Percentiles rank a stretch among this genome's conserved stretches.
phyloP scores from a whole-genome alignment of 1,140 invertebrate genomes.

The Scylla paramamosain region DNA sequence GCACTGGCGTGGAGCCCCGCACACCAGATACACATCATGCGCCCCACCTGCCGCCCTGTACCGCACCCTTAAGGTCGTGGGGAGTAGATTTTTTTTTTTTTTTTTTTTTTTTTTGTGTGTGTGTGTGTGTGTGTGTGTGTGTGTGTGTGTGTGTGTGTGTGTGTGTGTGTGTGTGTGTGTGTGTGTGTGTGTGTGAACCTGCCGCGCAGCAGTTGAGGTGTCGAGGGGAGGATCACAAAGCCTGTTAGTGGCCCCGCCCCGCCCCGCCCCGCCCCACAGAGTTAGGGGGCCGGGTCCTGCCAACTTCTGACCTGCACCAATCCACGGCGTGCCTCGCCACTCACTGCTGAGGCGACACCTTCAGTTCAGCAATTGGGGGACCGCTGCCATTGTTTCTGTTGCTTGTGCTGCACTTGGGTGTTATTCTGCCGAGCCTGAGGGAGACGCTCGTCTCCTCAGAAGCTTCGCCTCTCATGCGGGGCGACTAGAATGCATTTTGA shows the following conservation, averaged over 20 bases:
- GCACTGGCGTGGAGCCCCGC: not conserved
- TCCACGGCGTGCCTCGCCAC: not conserved
- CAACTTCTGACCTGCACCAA: not conserved
- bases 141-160: not conserved
- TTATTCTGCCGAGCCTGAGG: not conserved
- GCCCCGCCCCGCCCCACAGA: not conserved
- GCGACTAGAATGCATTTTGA: slow-evolving; percentile 68
- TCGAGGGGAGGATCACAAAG: not conserved
- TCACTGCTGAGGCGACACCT: not conserved
- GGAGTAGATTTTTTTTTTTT: not conserved
- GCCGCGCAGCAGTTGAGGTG: slow-evolving; percentile 4
- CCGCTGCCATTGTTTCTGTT: not conserved
- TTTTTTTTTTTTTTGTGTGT: too few species aligned
- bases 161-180: not conserved
- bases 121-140: not conserved
- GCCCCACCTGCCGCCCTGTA: not conserved
- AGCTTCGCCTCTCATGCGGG: not conserved
- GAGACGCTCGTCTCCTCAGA: not conserved
- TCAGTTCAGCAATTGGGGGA: not conserved
- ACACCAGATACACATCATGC: not conserved
- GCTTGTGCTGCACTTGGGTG: not conserved
- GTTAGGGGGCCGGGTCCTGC: not conserved
- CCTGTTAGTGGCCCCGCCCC: not conserved
- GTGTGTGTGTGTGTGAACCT: not conserved
- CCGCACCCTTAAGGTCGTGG: not conserved